Conservation (phyloP, 2,797 vertebrate genomes). For the Danio kyathit region DNA sequence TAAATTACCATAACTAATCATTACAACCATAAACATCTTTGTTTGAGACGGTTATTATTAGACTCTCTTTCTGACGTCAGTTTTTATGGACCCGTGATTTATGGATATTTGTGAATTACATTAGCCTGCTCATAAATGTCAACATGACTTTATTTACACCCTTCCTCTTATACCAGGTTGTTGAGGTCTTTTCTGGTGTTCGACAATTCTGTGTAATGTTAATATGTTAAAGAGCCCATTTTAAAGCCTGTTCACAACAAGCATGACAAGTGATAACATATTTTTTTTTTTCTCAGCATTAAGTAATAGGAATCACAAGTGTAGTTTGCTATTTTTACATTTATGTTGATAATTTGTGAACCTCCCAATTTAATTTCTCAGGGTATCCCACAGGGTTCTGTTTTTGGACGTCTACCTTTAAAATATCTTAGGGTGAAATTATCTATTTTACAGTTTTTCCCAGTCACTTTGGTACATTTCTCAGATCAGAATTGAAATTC, state of each 20-base stretch:
- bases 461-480: too few relatives aligned
- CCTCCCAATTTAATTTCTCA: too few relatives aligned
- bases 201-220: neutral
- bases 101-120: neutral
- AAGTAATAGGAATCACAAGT: too few relatives aligned
- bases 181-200: neutral
- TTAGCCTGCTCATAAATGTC: neutral
- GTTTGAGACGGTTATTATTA: neutral
- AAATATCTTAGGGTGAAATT: too few relatives aligned
- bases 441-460: too few relatives aligned
- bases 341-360: too few relatives aligned
- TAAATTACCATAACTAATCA: constrained; percentile 1
- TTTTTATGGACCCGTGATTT: constrained; percentile 15
- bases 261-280: too few relatives aligned
- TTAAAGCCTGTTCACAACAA: neutral
- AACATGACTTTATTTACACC: constrained; percentile 1
- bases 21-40: constrained; percentile 16
- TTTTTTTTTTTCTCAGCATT: too few relatives aligned
- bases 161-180: constrained; percentile 5
- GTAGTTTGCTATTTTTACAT: too few relatives aligned
- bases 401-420: too few relatives aligned
- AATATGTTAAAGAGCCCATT: neutral
- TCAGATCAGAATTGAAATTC: too few relatives aligned
- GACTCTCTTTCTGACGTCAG: neutral
- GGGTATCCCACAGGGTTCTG: too few relatives aligned